Evolutionary conservation across 2,113 vertebrate genomes (phyloP), one percentile per base, ranked within the genome.

Genomic region (Etheostoma cragini): DNA sequence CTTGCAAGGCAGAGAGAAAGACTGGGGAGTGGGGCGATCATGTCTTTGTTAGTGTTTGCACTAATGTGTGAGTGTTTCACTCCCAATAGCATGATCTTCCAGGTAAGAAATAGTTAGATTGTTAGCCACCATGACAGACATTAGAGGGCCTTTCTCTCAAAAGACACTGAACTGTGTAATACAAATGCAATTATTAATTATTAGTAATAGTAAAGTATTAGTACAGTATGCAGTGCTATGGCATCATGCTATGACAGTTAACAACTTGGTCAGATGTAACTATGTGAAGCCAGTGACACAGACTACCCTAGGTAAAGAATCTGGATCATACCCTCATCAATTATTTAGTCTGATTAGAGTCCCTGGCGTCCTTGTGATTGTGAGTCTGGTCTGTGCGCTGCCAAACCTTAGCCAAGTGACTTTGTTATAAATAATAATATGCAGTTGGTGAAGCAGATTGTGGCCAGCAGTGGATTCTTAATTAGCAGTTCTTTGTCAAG

Each of bases 81-180:
- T 83, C 78, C 74, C 76, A 70, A 87, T 72, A 49, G 64, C 56
- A n/a, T 81, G 87, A 77, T 76, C 64, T 73, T 87, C 68, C 78
- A 91, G 88, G 90, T 91, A 79, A 87, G 58, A 74, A 64, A 52
- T 88, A 85, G 91, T 89, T 75, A 85, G 72, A 65, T 56, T 69
- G 73, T 76, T 86, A 74, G 77, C 42, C 6, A 5, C 15, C 61
- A 10, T 83, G 84, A 83, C 78, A 81, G 78, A 76, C 68, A 53
- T 66, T 46, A 71, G 54, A 57, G 70, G 64, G 70, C 83, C 54
- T 70, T 47, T 38, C 72, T 72, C 56, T 42, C 38, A 8, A 14
- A 54, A 65, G 64, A 60, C 77, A 78, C 79, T 75, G 71, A 76
- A 65, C 81, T 67, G 79, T 60, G 58, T 70, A 57, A 86, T 71